phyloP scores from a whole-genome alignment of 2,113 vertebrate species.

The Hemicordylus capensis region DNA sequence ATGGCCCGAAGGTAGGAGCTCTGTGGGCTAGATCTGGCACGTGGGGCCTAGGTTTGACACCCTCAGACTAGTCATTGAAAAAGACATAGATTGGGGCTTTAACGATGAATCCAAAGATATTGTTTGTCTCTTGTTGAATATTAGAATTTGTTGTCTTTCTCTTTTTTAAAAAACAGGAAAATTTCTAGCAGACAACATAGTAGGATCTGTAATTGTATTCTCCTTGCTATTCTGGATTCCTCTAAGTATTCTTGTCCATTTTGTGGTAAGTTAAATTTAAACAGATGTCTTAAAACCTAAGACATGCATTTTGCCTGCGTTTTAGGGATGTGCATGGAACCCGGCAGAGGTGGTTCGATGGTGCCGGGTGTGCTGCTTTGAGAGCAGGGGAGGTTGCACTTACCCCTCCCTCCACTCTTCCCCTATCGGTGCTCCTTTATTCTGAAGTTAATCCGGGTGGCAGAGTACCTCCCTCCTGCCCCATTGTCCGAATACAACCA shows the following conservation, averaged over 20 bases:
- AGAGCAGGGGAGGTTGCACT: too few relatives aligned
- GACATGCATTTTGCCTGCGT: conserved; percentile 6
- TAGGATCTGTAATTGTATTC: conserved; percentile 98
- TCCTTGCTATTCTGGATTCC: conserved; percentile 97
- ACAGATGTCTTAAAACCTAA: background rate
- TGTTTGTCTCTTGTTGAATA: background rate
- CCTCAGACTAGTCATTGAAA: background rate
- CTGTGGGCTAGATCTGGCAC: too few relatives aligned
- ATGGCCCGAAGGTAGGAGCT: too few relatives aligned
- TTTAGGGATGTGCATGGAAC: background rate
- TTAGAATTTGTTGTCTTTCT: background rate
- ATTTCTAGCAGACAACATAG: conserved; percentile 97
- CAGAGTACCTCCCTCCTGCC: too few relatives aligned
- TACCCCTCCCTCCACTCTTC: too few relatives aligned
- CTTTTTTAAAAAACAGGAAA: conserved; percentile 83
- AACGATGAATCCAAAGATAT: background rate
- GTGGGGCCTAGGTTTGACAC: too few relatives aligned
- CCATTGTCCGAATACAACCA: too few relatives aligned
- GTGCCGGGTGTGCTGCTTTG: background rate
- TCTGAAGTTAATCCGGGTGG: too few relatives aligned
- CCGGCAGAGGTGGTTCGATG: too few relatives aligned
- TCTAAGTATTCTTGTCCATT: conserved; percentile 96
- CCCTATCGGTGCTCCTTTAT: too few relatives aligned
- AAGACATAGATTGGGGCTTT: background rate
- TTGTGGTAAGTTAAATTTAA: conserved; percentile 86